Evolutionary conservation across 2,797 vertebrate species (phyloP).

Genomic region (Darevskia nairensis): DNA sequence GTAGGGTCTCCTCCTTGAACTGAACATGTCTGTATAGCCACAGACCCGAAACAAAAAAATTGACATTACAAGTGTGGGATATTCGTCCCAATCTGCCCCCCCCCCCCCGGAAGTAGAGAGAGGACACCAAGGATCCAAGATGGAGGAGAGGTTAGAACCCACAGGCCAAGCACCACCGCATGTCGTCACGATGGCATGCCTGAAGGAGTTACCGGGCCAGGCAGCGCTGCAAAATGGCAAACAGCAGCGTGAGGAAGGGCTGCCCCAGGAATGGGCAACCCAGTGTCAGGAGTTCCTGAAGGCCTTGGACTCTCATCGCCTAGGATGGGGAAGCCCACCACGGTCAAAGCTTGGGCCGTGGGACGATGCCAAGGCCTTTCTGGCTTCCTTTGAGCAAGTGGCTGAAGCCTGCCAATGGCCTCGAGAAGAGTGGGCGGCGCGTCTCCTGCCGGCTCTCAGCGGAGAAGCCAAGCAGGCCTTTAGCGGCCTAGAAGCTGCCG

Average conservation of each 20-base stretch:
- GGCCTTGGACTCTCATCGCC: not conserved
- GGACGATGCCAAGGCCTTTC: conserved; percentile 15
- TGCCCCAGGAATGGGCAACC: not conserved
- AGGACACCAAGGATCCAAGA: not conserved
- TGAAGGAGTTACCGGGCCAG: not conserved
- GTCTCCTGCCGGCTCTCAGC: conserved; percentile 2
- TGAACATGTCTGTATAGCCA: no score
- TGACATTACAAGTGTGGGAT: no score
- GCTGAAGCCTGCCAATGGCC: conserved; percentile 28
- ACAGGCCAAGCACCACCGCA: not conserved
- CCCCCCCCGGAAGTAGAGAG: not conserved
- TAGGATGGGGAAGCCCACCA: not conserved
- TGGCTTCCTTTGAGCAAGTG: conserved; percentile 30
- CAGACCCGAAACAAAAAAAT: not conserved
- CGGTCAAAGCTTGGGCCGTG: not conserved
- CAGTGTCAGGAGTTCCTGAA: conserved; percentile 25
- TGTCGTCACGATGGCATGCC: not conserved
- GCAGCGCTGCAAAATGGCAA: not conserved
- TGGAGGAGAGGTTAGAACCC: conserved; percentile 17
- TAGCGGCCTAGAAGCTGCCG: not conserved
- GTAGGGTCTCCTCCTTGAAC: not conserved
- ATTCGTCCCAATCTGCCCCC: no score
- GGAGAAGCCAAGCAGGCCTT: conserved; percentile 14
- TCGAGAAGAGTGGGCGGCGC: not conserved
- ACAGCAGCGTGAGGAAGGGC: not conserved